phyloP scores from a whole-genome alignment of 2,888 invertebrate genomes.

The Lithophane socia region DNA sequence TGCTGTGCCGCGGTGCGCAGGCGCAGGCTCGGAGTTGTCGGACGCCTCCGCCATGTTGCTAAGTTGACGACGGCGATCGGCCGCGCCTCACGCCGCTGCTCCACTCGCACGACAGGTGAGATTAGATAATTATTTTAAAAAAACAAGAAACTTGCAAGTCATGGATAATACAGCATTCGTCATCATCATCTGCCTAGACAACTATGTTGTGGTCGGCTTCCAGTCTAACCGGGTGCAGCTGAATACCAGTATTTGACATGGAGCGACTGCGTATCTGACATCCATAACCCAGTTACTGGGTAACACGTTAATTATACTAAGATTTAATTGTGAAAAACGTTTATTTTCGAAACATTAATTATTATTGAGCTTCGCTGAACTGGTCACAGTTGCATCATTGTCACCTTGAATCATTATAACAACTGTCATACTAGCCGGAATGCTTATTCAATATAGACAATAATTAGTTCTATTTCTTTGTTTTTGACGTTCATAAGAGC shows the following conservation, averaged over 20 bases:
- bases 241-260: too few relatives aligned
- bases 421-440: not conserved
- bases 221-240: too few relatives aligned
- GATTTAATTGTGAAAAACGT: too few relatives aligned
- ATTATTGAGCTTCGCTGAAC: not conserved
- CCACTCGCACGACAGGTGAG: conserved; percentile 82
- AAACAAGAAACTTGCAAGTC: not conserved
- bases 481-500: too few relatives aligned
- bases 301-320: too few relatives aligned
- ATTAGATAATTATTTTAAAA: not conserved
- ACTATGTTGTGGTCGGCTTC: not conserved
- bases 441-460: too few relatives aligned
- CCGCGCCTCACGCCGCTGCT: conserved; percentile 88
- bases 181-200: not conserved
- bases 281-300: too few relatives aligned
- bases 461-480: too few relatives aligned
- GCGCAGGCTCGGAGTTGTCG: conserved; percentile 68
- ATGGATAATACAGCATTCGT: not conserved
- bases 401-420: not conserved
- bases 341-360: too few relatives aligned
- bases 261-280: too few relatives aligned
- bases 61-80: conserved; percentile 88
- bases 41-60: conserved; percentile 80
- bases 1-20: conserved; percentile 69
- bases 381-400: not conserved